Evolutionary conservation across 2,113 vertebrate species (phyloP).

Genomic region (Myotis yumanensis): DNA sequence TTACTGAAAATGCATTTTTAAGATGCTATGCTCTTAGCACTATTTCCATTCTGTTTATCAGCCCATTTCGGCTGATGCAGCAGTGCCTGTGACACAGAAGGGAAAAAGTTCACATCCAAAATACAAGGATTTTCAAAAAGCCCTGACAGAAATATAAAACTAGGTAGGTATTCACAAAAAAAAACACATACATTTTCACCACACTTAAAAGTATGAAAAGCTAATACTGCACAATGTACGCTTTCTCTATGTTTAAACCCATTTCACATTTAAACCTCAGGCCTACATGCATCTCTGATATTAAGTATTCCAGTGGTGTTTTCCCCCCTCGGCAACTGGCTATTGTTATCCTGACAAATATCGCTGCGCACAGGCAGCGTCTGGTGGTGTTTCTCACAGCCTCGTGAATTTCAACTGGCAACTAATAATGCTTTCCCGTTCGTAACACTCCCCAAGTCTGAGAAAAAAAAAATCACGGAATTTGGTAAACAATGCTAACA

Average conservation of each 20-base stretch:
- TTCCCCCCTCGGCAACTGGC: background rate
- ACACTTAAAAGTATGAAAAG: slow-evolving; percentile 36
- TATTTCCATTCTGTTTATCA: slow-evolving; percentile 12
- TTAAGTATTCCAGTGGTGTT: background rate
- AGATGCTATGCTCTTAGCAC: background rate
- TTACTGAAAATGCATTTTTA: background rate
- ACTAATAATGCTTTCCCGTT: background rate
- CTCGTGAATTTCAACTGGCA: slow-evolving; percentile 23
- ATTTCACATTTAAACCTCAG: slow-evolving; percentile 24
- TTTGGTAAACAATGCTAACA: background rate
- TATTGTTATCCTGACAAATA: background rate
- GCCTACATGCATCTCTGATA: slow-evolving; percentile 9
- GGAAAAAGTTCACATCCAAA: background rate
- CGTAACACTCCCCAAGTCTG: background rate
- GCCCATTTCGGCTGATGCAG: background rate
- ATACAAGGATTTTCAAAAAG: background rate
- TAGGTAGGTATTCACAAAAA: background rate
- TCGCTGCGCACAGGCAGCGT: background rate
- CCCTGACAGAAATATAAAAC: slow-evolving; percentile 1
- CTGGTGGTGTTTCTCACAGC: background rate
- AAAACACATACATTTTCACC: slow-evolving; percentile 33
- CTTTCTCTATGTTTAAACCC: background rate
- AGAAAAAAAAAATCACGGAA: background rate
- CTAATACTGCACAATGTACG: background rate
- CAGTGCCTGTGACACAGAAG: background rate